phyloP scores from a whole-genome alignment of 64 coral and sea anemone genomes.

The Pocillopora damicornis region DNA sequence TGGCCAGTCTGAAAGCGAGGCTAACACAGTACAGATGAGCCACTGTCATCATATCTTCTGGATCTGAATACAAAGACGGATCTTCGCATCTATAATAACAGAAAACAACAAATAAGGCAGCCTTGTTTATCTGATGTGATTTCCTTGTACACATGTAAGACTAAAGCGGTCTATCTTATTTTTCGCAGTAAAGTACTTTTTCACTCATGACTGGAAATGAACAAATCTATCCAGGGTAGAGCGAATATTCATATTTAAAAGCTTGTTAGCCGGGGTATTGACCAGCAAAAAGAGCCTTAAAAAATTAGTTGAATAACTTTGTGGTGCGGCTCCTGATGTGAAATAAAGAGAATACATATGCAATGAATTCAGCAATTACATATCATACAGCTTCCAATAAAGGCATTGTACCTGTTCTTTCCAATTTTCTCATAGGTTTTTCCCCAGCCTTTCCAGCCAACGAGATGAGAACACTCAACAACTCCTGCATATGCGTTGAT shows the following conservation, averaged over 20 bases:
- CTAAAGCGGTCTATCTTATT: too few species aligned
- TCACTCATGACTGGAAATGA: too few species aligned
- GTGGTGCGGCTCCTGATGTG: too few species aligned
- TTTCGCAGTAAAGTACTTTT: too few species aligned
- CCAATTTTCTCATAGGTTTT: slow-evolving; percentile 83
- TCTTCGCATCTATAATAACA: slow-evolving; percentile 59
- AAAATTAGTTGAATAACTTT: too few species aligned
- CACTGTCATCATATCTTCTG: slow-evolving; percentile 74
- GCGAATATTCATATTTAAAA: too few species aligned
- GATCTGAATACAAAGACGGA: slow-evolving; percentile 48
- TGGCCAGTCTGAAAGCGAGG: slow-evolving; percentile 83
- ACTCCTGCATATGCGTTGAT: slow-evolving; percentile 84
- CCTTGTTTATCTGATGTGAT: too few species aligned
- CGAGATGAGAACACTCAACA: slow-evolving; percentile 81
- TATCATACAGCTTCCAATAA: neutral
- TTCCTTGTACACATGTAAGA: too few species aligned
- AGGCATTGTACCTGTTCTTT: slow-evolving; percentile 60
- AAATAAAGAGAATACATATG: neutral
- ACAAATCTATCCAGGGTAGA: too few species aligned
- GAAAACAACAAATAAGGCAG: neutral
- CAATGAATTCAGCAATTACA: neutral
- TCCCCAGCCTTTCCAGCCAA: slow-evolving; percentile 74
- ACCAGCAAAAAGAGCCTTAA: too few species aligned
- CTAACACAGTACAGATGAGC: slow-evolving; percentile 86
- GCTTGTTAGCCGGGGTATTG: too few species aligned